phyloP scores from a whole-genome alignment of 1,140 invertebrate species.

The Eumaeus atala region DNA sequence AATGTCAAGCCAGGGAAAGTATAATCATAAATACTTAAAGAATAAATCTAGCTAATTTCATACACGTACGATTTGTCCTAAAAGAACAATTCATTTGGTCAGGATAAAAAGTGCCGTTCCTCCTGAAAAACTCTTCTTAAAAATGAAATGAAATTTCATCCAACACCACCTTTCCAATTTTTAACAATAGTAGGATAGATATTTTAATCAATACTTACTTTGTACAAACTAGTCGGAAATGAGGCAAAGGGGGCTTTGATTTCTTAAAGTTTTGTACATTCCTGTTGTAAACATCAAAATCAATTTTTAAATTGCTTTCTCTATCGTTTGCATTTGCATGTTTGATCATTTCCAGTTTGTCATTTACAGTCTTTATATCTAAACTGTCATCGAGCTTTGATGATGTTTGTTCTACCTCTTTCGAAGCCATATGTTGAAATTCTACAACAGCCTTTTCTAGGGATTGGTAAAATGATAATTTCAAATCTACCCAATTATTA shows the following conservation, averaged over 20 bases:
- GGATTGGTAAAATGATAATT: slow-evolving; percentile 48
- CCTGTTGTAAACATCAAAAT: slow-evolving; percentile 65
- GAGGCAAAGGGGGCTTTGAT: slow-evolving; percentile 45
- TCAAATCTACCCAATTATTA: slow-evolving; percentile 47
- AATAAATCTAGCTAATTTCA: too few species aligned
- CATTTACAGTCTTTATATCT: slow-evolving; percentile 41
- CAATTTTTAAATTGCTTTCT: slow-evolving; percentile 39
- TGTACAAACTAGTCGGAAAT: slow-evolving; percentile 55
- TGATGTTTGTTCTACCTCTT: slow-evolving; percentile 30
- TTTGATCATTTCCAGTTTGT: slow-evolving; percentile 54
- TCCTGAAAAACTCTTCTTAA: too few species aligned
- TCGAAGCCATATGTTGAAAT: slow-evolving; percentile 20
- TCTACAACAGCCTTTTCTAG: slow-evolving; percentile 41
- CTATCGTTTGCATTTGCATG: slow-evolving; percentile 23
- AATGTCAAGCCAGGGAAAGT: too few species aligned
- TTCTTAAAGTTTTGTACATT: slow-evolving; percentile 63
- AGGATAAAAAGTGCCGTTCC: too few species aligned
- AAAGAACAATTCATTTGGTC: too few species aligned
- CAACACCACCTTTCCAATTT: too few species aligned
- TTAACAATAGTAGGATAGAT: neutral
- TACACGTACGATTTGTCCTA: too few species aligned
- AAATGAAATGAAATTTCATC: too few species aligned
- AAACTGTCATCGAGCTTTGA: slow-evolving; percentile 49
- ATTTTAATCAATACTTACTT: slow-evolving; percentile 42
- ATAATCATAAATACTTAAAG: too few species aligned